Percentiles rank a stretch among this genome's conserved stretches.
Evolutionary conservation across 2,888 invertebrate genomes (phyloP).

Genomic region (Drosophila neonasuta): DNA sequence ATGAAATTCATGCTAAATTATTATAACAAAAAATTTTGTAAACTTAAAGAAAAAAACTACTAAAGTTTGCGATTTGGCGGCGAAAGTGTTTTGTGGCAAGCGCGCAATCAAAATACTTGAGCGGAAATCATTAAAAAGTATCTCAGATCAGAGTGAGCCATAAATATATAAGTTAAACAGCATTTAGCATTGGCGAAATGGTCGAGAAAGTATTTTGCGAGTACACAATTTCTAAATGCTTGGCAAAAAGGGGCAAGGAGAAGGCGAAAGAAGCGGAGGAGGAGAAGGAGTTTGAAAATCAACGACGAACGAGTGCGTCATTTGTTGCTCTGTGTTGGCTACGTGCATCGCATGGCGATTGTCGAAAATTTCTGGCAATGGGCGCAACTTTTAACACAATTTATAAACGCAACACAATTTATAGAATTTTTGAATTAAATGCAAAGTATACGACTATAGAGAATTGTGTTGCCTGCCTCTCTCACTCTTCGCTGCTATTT

Average conservation of each 20-base stretch:
- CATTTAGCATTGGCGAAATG: constrained; percentile 1
- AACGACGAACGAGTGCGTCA: constrained; percentile 53
- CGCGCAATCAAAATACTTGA: not conserved
- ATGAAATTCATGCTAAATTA: too few species aligned
- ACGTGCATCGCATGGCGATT: constrained; percentile 66
- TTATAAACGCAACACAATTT: constrained; percentile 71
- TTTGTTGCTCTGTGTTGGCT: constrained; percentile 41
- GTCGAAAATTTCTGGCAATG: constrained; percentile 50
- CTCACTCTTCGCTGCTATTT: constrained; percentile 6
- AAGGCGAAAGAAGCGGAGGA: not conserved
- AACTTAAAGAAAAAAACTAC: too few species aligned
- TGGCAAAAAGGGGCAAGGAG: not conserved
- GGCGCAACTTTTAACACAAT: constrained; percentile 72
- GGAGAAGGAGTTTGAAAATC: constrained; percentile 41
- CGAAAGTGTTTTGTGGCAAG: not conserved
- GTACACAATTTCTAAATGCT: constrained; percentile 3
- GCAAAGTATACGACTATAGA: constrained; percentile 43
- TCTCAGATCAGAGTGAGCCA: not conserved
- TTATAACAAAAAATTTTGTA: too few species aligned
- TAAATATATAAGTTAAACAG: not conserved
- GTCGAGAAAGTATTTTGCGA: constrained; percentile 9
- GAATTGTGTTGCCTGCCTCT: not conserved
- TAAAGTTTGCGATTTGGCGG: not conserved
- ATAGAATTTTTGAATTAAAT: constrained; percentile 74
- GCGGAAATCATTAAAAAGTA: not conserved